Base-by-base conservation (phyloP, 2,888 invertebrate species). In the Epicampocera succincta region DNA sequence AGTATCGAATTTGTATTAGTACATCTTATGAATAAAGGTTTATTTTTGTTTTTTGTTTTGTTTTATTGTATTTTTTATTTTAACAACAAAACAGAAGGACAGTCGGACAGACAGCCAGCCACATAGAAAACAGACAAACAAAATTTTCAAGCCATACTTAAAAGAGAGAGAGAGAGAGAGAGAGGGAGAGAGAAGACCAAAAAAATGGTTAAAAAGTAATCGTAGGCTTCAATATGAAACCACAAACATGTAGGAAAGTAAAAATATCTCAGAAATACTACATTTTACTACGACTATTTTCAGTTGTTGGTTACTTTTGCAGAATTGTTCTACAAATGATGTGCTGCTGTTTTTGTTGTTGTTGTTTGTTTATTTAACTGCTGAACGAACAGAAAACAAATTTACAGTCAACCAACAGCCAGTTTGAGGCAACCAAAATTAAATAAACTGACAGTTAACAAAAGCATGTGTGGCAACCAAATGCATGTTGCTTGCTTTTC, bases 1-100 rank as follows among this genome's bases (percentile, higher is more conserved):
- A 78, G 82, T 82, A 82, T 82, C 82, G 82, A 82, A 82, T 82
- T 82, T 82, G 82, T 82, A 82, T 82, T 82, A 82, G 82, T 71
- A 60, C 60, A 65, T 74, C 58, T 66, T 76, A 68, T 68, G 66
- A 72, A 78, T 65, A 72, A 78, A 72, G 50, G 71, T 66, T 61
- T 56, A 56, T 54, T 61, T 61, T 38, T 12, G 19, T 25, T n/a
- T n/a, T n/a, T n/a, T n/a, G n/a, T n/a, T n/a, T n/a, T n/a, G n/a
- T n/a, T n/a, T n/a, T n/a, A n/a, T n/a, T n/a, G n/a, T n/a, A n/a
- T n/a, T n/a, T n/a, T n/a, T n/a, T n/a, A n/a, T n/a, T n/a, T n/a
- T 5, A 44, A 71, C 38, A 25, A 38, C 38, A 38, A n/a, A 61
- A 19, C 61, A 25, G 38, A 65, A 25, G 21, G 61, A 65, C 40